phyloP scores from a whole-genome alignment of 1,140 invertebrate species.

The Phthorimaea operculella region DNA sequence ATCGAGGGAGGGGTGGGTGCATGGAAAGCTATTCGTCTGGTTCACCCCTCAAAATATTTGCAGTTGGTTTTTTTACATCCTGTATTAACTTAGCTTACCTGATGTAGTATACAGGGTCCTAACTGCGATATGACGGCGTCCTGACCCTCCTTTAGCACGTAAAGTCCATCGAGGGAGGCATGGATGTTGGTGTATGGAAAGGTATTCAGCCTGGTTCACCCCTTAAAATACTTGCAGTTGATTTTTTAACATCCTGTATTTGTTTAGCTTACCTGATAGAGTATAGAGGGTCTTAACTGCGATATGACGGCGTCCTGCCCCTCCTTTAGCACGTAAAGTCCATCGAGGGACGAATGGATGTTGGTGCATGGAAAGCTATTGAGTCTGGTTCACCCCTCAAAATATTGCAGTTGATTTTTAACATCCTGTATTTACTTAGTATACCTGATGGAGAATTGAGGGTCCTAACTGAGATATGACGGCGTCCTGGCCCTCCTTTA shows the following conservation, averaged over 20 bases:
- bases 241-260: too few relatives aligned
- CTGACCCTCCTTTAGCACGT: conserved; percentile 76
- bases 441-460: conserved; percentile 74
- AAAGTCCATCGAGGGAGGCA: conserved; percentile 75
- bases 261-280: conserved; percentile 59
- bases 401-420: too few relatives aligned
- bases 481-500: conserved; percentile 73
- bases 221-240: too few relatives aligned
- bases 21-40: too few relatives aligned
- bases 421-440: too few relatives aligned
- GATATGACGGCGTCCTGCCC: conserved; percentile 73
- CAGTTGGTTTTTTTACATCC: too few relatives aligned
- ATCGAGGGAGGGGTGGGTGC: conserved; percentile 72
- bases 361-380: too few relatives aligned
- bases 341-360: too few relatives aligned
- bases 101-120: conserved; percentile 72
- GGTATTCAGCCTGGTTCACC: too few relatives aligned
- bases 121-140: conserved; percentile 67
- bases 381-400: too few relatives aligned
- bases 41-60: too few relatives aligned
- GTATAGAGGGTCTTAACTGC: conserved; percentile 64
- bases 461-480: conserved; percentile 62
- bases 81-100: too few relatives aligned
- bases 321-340: conserved; percentile 77
- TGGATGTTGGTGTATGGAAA: conserved; percentile 79